Conservation (phyloP, 2,113 vertebrate species). For the Gadus macrocephalus region DNA sequence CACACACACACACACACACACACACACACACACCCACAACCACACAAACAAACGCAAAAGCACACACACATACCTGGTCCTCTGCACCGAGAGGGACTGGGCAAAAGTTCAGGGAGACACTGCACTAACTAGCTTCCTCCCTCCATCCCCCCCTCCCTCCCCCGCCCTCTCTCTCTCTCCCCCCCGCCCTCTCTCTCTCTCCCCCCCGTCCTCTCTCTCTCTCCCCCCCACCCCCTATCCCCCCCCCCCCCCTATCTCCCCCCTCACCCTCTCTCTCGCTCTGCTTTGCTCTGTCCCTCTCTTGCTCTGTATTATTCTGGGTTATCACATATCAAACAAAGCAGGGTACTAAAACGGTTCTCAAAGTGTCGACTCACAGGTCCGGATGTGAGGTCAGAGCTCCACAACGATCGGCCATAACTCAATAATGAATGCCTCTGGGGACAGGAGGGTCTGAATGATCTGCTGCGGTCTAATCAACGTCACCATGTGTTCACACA, state of each 20-base stretch:
- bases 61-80: background rate
- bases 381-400: too few relatives aligned
- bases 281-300: background rate
- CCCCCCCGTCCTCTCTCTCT: background rate
- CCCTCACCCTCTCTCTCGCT: background rate
- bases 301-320: background rate
- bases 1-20: background rate
- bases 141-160: conserved; percentile 2
- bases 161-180: background rate
- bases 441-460: too few relatives aligned
- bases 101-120: background rate
- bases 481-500: too few relatives aligned
- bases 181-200: background rate
- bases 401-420: too few relatives aligned
- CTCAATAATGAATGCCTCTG: too few relatives aligned
- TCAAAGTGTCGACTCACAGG: too few relatives aligned
- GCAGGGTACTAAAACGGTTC: too few relatives aligned
- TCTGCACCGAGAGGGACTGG: background rate
- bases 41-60: background rate
- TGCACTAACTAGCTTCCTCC: background rate
- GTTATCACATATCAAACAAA: too few relatives aligned
- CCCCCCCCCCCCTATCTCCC: background rate
- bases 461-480: too few relatives aligned
- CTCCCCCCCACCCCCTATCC: background rate
- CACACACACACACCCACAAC: background rate